Evolutionary conservation across 2,888 invertebrate genomes (phyloP).

Genomic region (Anaspis maculata): DNA sequence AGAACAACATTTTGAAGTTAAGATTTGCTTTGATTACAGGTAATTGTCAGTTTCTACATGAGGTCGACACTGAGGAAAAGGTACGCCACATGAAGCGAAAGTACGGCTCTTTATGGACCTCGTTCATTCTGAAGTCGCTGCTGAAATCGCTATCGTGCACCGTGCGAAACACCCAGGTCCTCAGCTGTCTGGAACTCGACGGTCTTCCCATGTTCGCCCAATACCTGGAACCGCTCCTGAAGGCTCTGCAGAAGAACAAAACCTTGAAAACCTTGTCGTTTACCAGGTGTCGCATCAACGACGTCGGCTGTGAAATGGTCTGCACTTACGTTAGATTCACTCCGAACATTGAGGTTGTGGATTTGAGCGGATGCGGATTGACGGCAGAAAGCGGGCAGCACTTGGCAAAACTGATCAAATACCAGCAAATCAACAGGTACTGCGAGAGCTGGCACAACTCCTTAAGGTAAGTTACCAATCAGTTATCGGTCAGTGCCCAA

Average conservation of each 20-base stretch:
- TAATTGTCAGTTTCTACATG: constrained; percentile 35
- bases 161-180: constrained; percentile 52
- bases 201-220: constrained; percentile 62
- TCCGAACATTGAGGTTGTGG: constrained; percentile 59
- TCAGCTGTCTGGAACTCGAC: constrained; percentile 58
- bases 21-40: too few relatives aligned
- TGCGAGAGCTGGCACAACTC: constrained; percentile 78
- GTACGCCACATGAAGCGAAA: constrained; percentile 50
- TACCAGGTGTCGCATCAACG: constrained; percentile 59
- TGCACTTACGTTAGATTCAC: constrained; percentile 60
- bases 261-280: constrained; percentile 61
- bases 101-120: constrained; percentile 50
- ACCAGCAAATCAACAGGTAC: constrained; percentile 51
- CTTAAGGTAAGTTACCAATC: too few relatives aligned
- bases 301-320: constrained; percentile 62
- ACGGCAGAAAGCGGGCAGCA: constrained; percentile 54
- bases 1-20: too few relatives aligned
- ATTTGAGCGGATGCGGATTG: constrained; percentile 61
- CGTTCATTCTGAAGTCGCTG: constrained; percentile 59
- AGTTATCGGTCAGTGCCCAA: too few relatives aligned
- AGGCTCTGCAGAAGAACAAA: constrained; percentile 55
- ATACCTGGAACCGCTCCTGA: constrained; percentile 45
- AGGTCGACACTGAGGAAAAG: constrained; percentile 50
- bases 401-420: constrained; percentile 58
- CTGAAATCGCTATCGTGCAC: constrained; percentile 57